Evolutionary conservation across 2,113 vertebrate species (phyloP).

Genomic region (Acinonyx jubatus): DNA sequence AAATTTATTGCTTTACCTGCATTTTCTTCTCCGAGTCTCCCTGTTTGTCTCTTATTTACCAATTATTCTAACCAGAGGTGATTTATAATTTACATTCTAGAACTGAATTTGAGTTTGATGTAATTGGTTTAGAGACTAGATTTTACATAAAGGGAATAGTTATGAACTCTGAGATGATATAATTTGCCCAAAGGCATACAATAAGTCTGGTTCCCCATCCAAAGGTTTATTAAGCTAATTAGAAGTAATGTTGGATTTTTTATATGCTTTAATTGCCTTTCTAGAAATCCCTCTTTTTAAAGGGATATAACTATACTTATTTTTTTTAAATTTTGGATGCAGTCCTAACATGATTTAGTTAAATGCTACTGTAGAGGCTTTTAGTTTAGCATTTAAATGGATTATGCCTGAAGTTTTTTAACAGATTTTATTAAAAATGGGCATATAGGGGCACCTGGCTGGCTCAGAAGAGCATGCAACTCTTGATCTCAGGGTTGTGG

Average conservation of each 20-base stretch:
- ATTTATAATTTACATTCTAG: not conserved
- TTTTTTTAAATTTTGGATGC: not conserved
- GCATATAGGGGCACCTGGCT: not conserved
- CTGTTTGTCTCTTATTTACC: not conserved
- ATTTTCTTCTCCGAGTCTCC: not conserved
- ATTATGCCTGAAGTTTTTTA: not conserved
- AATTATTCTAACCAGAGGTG: slow-evolving; percentile 12
- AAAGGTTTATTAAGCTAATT: not conserved
- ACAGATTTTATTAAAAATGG: not conserved
- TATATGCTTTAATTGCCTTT: not conserved
- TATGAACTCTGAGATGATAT: not conserved
- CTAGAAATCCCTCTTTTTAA: not conserved
- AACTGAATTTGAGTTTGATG: slow-evolving; percentile 1
- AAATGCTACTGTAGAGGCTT: not conserved
- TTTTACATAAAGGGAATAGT: not conserved
- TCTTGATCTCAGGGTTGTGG: not conserved
- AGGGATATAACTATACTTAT: not conserved
- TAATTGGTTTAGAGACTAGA: not conserved
- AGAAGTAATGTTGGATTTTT: not conserved
- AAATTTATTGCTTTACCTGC: not conserved
- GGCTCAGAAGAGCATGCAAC: not conserved
- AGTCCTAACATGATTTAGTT: not conserved
- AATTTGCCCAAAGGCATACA: not conserved
- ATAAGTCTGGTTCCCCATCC: not conserved
- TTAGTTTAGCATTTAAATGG: not conserved